Evolutionary conservation across 1,140 invertebrate species (phyloP).

Genomic region (Drosophila biarmipes): DNA sequence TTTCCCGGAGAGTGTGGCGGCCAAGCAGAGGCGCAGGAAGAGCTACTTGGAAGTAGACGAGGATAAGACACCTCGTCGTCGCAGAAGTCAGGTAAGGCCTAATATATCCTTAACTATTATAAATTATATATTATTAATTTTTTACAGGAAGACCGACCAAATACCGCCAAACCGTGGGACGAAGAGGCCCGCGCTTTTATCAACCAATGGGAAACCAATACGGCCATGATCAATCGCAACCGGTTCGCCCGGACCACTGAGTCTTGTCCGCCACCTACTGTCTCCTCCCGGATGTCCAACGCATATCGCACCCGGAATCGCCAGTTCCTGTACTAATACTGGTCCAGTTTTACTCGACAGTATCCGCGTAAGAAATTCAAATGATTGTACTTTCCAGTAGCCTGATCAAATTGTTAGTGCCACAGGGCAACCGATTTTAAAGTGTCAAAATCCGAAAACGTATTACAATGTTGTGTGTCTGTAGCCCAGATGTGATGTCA

Average conservation of each 20-base stretch:
- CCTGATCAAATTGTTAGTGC: slow-evolving; percentile 14
- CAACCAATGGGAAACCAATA: slow-evolving; percentile 36
- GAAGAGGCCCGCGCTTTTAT: slow-evolving; percentile 33
- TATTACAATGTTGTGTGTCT: background rate
- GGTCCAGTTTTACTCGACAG: background rate
- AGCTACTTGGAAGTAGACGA: background rate
- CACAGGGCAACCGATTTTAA: background rate
- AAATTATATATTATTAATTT: background rate
- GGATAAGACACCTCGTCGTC: background rate
- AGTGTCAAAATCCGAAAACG: slow-evolving; percentile 9
- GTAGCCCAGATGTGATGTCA: background rate
- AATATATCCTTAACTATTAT: background rate
- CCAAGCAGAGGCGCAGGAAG: background rate
- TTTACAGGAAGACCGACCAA: slow-evolving; percentile 6
- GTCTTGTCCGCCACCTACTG: background rate
- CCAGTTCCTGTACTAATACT: slow-evolving; percentile 32
- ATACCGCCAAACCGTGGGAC: slow-evolving; percentile 38
- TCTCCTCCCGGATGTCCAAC: background rate
- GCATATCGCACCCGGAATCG: background rate
- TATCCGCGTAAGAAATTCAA: slow-evolving; percentile 3
- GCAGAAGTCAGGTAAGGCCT: slow-evolving; percentile 1
- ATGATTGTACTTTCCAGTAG: no score
- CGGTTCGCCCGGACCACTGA: background rate
- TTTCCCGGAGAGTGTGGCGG: slow-evolving; percentile 30
- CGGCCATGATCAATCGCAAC: slow-evolving; percentile 19